These are phyloP conservation scores for Escarpia spicata DNA, from an alignment of 2,888 invertebrate species.

Conservation along the genomic window DNA sequence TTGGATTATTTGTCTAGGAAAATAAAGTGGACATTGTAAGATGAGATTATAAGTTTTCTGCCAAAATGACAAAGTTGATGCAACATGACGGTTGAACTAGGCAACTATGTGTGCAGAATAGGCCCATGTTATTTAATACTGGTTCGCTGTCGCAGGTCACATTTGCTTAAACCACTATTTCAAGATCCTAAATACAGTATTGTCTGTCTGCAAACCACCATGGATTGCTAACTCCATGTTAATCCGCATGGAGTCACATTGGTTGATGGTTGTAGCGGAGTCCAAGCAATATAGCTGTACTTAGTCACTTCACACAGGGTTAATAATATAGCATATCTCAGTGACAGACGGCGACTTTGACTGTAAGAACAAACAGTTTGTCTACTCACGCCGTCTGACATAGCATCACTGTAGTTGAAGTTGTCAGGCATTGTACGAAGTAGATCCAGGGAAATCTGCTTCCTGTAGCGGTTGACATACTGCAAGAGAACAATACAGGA, in stretches of 20 bases:
- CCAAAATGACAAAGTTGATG: too few relatives aligned
- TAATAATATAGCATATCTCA: background rate
- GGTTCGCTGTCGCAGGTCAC: too few relatives aligned
- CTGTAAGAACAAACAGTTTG: background rate
- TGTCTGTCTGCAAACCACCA: background rate
- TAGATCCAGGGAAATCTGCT: conserved; percentile 69
- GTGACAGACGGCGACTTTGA: background rate
- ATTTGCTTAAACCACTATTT: too few relatives aligned
- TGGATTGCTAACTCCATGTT: background rate
- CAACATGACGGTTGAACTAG: too few relatives aligned
- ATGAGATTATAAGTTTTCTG: too few relatives aligned
- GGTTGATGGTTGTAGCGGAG: background rate
- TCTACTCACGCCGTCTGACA: conserved; percentile 67
- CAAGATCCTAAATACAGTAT: background rate
- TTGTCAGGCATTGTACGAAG: conserved; percentile 70
- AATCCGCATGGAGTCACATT: background rate
- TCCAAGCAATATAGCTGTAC: background rate
- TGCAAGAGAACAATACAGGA: conserved; percentile 44
- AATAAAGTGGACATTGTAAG: too few relatives aligned
- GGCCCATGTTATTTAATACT: too few relatives aligned
- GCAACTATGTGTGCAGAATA: too few relatives aligned
- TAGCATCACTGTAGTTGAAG: conserved; percentile 67
- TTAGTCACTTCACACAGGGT: background rate
- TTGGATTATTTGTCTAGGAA: too few relatives aligned
- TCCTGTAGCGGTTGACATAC: conserved; percentile 67